phyloP scores from a whole-genome alignment of 2,113 vertebrate genomes.

The Campylorhamphus procurvoides region DNA sequence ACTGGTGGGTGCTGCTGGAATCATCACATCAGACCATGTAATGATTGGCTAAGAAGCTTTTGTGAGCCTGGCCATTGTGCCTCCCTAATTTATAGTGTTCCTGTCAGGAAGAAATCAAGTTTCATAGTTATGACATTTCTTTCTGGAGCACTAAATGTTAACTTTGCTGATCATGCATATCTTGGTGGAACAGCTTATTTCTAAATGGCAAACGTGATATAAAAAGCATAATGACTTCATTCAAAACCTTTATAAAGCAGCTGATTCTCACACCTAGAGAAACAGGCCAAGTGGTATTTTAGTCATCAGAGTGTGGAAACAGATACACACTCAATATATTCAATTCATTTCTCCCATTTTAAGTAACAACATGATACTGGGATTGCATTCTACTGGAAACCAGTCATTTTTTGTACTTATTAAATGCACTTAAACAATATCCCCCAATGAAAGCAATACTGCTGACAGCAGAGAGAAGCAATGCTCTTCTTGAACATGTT shows the following conservation, averaged over 20 bases:
- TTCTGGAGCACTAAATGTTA: conserved; percentile 70
- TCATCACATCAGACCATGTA: conserved; percentile 52
- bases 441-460: not conserved
- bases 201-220: conserved; percentile 63
- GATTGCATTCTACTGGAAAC: not conserved
- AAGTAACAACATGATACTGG: not conserved
- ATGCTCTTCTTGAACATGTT: not conserved
- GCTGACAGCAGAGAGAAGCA: not conserved
- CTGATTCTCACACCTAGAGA: conserved; percentile 46
- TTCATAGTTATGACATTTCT: conserved; percentile 73
- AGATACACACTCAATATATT: conserved; percentile 2
- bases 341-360: not conserved
- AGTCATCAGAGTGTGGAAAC: conserved; percentile 35
- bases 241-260: conserved; percentile 49
- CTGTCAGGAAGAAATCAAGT: conserved; percentile 64
- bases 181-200: conserved; percentile 49
- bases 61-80: conserved; percentile 1
- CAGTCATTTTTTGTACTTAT: not conserved
- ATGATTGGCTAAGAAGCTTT: conserved; percentile 28
- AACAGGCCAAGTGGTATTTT: conserved; percentile 40
- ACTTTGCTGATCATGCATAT: conserved; percentile 65
- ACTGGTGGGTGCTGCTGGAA: not conserved
- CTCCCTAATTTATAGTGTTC: conserved; percentile 57
- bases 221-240: conserved; percentile 60
- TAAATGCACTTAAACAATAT: not conserved